Evolutionary conservation across 2,888 invertebrate species (phyloP).

Genomic region (Eupithecia dodoneata): DNA sequence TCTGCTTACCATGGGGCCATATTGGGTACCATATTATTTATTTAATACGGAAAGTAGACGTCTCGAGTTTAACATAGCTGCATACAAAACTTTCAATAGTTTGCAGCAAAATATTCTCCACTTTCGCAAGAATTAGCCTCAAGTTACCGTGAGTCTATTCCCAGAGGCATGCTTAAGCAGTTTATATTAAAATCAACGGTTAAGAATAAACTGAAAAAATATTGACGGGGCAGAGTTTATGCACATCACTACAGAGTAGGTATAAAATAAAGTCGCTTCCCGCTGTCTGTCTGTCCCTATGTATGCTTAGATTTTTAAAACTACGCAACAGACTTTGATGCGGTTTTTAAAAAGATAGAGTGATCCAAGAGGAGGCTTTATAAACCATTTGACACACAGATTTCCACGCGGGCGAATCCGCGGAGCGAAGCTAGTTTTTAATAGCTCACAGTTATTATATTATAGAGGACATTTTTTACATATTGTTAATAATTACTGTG

Average conservation of each 20-base stretch:
- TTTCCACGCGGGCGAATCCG: too few species aligned
- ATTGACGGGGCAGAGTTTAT: neutral
- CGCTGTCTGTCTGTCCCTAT: too few species aligned
- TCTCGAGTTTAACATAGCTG: constrained; percentile 7
- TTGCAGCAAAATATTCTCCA: neutral
- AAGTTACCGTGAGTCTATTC: constrained; percentile 21
- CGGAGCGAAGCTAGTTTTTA: too few species aligned
- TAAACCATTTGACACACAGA: too few species aligned
- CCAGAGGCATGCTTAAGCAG: constrained; percentile 13
- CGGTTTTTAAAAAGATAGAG: too few species aligned
- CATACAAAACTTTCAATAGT: constrained; percentile 15
- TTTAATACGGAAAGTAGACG: neutral
- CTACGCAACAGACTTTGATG: too few species aligned
- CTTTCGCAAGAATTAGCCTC: constrained; percentile 6
- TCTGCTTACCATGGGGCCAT: too few species aligned
- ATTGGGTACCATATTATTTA: too few species aligned
- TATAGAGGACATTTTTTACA: neutral
- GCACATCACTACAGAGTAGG: neutral
- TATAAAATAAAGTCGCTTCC: too few species aligned
- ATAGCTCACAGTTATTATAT: too few species aligned
- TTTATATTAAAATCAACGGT: constrained; percentile 12
- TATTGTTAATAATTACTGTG: neutral
- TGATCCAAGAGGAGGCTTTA: too few species aligned
- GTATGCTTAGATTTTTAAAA: too few species aligned
- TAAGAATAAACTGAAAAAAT: neutral